Conservation (phyloP, 1,140 invertebrate genomes). For the Campoletis sonorensis region DNA sequence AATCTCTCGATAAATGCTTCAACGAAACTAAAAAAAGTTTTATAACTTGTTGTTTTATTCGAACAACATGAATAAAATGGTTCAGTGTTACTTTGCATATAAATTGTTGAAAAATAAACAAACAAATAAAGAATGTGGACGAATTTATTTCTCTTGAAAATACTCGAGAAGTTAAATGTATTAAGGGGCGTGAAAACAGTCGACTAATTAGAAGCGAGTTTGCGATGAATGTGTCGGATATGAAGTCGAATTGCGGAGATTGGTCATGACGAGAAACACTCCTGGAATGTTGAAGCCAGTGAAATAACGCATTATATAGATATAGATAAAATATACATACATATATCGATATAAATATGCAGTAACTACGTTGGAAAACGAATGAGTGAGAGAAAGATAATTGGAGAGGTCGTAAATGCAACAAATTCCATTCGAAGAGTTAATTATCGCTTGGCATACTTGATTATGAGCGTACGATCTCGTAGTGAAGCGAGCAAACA, state of each 20-base stretch:
- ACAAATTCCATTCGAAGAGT: slow-evolving; percentile 38
- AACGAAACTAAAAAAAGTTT: too few species aligned
- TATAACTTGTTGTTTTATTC: too few species aligned
- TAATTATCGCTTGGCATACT: slow-evolving; percentile 42
- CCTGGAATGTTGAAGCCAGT: neutral
- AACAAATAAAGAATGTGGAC: too few species aligned
- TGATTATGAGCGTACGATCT: slow-evolving; percentile 35
- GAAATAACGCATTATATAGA: neutral
- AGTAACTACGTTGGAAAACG: neutral
- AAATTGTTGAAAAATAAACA: too few species aligned
- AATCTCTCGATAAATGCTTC: too few species aligned
- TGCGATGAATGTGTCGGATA: neutral
- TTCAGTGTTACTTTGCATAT: too few species aligned
- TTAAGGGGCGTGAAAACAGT: too few species aligned
- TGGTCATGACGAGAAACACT: neutral
- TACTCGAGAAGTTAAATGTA: too few species aligned
- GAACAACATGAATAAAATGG: too few species aligned
- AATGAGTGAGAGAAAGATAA: neutral
- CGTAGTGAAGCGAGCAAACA: slow-evolving; percentile 5
- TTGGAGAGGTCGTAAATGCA: neutral
- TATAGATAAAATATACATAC: too few species aligned
- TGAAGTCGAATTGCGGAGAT: neutral
- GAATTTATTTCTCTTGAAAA: too few species aligned
- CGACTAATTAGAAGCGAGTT: neutral
- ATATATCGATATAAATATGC: too few species aligned